Evolutionary conservation across 2,888 invertebrate genomes (phyloP), one percentile per base, ranked within the genome.

Genomic region (Nomada goodeniana): DNA sequence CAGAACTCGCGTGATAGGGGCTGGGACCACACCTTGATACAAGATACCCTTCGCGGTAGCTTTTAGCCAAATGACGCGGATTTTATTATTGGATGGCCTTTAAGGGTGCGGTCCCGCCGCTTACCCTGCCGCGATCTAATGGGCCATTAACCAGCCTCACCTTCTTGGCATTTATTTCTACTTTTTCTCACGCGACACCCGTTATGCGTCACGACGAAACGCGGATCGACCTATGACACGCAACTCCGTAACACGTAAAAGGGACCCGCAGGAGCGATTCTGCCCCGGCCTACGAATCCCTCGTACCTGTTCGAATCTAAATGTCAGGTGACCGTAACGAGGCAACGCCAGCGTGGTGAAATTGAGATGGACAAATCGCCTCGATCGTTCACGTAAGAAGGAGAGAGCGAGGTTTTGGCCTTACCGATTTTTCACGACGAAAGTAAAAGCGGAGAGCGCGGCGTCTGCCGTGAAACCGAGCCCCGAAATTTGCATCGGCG

Each of bases 41-140:
- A 77, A 88, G 91, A 92, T 91, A 92, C 59, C 71, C 64, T 73
- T 70, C 83, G 87, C 88, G 90, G 90, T 90, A 89, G 92, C 93
- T 93, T 93, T 93, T 92, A 93, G 90, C 92, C 90, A 93, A 93
- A 93, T 93, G 92, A 93, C 91, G 92, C 87, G 89, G 90, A 92
- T 92, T 92, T 92, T 92, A 92, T 92, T 92, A 92, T 92, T 88
- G 90, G 90, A 91, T 90, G 89, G 89, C 85, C 88, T 89, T 88
- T 83, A 88, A 85, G 90, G 92, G 92, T 87, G 92, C 88, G 92
- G 91, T 90, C 80, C 53, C 67, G 83, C 13, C 23, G 20, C 47
- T 65, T 80, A 82, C 83, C 77, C 80, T 74, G 80, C 78, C 82
- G 77, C 69, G 71, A 82, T 72, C 85, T 91, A 91, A 91, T 91